A percentile compares a stretch with the other conserved stretches of the same genome.
phyloP scores from a whole-genome alignment of 2,888 invertebrate species.

The Cacoxenus indagator region DNA sequence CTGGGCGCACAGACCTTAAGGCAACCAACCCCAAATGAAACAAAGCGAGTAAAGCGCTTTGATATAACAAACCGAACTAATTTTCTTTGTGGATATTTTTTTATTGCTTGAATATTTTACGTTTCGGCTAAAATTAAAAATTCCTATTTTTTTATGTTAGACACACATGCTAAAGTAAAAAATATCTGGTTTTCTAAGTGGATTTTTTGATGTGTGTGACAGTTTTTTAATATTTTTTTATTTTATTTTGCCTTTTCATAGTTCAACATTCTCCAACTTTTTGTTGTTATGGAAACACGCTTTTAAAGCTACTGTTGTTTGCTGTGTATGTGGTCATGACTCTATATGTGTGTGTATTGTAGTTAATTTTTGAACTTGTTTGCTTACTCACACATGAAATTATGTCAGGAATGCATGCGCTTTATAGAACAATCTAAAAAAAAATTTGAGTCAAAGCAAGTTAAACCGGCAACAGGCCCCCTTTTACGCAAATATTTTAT shows the following conservation, averaged over 20 bases:
- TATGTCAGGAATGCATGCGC: constrained; percentile 61
- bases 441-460: not conserved
- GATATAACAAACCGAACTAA: no score
- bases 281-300: no score
- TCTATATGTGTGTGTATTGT: no score
- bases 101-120: constrained; percentile 38
- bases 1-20: no score
- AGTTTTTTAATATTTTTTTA: not conserved
- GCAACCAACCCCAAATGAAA: no score
- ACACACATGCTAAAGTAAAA: not conserved
- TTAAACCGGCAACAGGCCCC: not conserved
- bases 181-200: constrained; percentile 19
- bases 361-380: constrained; percentile 61
- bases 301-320: no score
- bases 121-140: constrained; percentile 44
- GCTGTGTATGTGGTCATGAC: no score
- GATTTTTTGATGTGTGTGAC: constrained; percentile 28
- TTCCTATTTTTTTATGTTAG: constrained; percentile 28
- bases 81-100: constrained; percentile 28
- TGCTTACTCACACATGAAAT: constrained; percentile 61
- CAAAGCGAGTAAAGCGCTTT: no score
- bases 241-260: constrained; percentile 7
- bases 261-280: not conserved
- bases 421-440: not conserved
- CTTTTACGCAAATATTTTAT: not conserved